Evolutionary conservation across 2,113 vertebrate genomes (phyloP), one percentile per base, ranked within the genome.

Genomic region (Hassar affinis): DNA sequence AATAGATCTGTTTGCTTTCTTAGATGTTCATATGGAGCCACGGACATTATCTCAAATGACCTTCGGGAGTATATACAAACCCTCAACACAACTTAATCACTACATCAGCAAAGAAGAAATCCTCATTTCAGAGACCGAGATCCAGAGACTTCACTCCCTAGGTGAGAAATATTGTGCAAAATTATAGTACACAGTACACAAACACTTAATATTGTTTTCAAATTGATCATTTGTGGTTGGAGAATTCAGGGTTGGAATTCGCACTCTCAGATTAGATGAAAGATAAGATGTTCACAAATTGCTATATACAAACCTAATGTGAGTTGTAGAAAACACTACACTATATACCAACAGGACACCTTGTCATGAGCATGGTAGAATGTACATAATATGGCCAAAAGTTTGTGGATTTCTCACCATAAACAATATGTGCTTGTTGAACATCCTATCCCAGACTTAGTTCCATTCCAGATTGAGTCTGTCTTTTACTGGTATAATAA

Each of bases 71-170:
- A 88, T 91, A 78, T 95, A 91, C 80, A 93, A 91, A 78, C 94
- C 94, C 0, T 92, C 90, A 59, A 33, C 59, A 0, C 62, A 90
- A 3, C 20, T 82, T 61, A 87, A 86, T 86, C 87, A 84, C 15
- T 66, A 82, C 33, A 75, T 75, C 8, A 86, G 78, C 83, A 90
- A 86, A 66, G 90, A 95, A 45, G 92, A 93, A 83, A 82, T 95
- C 76, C 82, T 92, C 0, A 92, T 95, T 78, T 87, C 93, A 47
- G 92, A 93, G 84, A 89, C 85, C n/a, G 94, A 94, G 85, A 85
- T 94, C 30, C 90, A 90, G 80, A 91, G 93, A 86, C 79, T 95
- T 77, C 85, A 91, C 38, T 30, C 81, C 8, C 81, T 91, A 4
- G 94, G 94, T 95, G 90, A 88, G 86, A 49, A 68, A 12, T 81